Base-by-base conservation (phyloP, 2,888 invertebrate genomes). In the Diadegma fenestrale region DNA sequence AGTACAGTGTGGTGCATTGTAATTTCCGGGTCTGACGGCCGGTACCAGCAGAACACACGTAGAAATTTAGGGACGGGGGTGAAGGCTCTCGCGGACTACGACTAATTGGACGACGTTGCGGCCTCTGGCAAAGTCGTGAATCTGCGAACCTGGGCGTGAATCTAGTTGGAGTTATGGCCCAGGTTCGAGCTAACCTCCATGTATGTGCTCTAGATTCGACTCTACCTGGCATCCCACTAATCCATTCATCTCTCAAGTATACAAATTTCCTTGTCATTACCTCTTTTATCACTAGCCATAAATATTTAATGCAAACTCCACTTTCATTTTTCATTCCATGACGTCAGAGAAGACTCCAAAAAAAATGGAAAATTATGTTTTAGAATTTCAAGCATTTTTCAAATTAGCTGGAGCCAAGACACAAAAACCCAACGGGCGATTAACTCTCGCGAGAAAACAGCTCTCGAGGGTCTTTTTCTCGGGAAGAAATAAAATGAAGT, bases 21-120 rank as follows among this genome's bases (percentile, higher is more conserved):
- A 89, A 89, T 90, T 89, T 90, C 87, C 87, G 87, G 87, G 82
- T 79, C 81, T 58, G 58, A 68, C 72, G 45, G 37, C 1, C 8
- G 54, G 43, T 58, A 58, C 33, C 30, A 33, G 68, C 17, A 58
- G 78, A 22, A 72, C 64, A 66, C 64, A 75, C 82, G 71, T 71
- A 41, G 54, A 64, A 79, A 69, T 33, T 41, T 14, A 41, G 33
- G 48, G 48, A 64, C 33, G 41, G 48, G 51, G 72, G 45, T 64
- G 76, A 76, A 64, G 76, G 68, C 69, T 79, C 71, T 81, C 80
- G 82, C 86, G 84, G 86, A 75, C 85, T 69, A 71, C 84, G 88
- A 89, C 89, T 90, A 90, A 90, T 90, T 89, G 87, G 88, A 88
- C 87, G 77, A 79, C 71, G 80, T 80, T 79, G 77, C 58, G 85